A percentile compares a stretch with the other conserved stretches of the same genome.
phyloP scores from a whole-genome alignment of 2,888 invertebrate genomes.

The Heliconius sara region DNA sequence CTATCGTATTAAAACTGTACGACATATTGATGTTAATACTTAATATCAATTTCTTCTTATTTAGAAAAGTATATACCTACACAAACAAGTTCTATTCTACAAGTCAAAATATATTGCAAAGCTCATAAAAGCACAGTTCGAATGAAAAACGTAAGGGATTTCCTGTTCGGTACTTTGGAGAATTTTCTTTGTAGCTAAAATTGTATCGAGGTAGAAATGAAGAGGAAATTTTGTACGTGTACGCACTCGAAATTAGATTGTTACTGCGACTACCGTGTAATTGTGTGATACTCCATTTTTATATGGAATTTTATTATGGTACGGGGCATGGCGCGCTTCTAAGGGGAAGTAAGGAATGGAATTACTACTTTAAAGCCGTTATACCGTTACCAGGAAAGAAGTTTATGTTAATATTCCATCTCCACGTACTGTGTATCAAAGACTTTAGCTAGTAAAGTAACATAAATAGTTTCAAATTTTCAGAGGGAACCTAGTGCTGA shows the following conservation, averaged over 20 bases:
- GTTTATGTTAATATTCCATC: background rate
- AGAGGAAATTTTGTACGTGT: conserved; percentile 25
- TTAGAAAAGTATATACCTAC: background rate
- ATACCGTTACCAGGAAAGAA: background rate
- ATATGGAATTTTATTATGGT: conserved; percentile 1
- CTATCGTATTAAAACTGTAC: too few species aligned
- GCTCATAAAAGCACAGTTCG: background rate
- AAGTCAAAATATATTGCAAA: background rate
- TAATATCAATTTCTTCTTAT: too few species aligned
- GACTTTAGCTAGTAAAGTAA: too few species aligned
- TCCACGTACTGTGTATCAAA: background rate
- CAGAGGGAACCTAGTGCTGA: too few species aligned
- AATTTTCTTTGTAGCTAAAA: conserved; percentile 26
- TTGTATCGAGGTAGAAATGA: background rate
- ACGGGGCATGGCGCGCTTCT: too few species aligned
- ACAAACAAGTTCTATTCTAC: background rate
- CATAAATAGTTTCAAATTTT: too few species aligned
- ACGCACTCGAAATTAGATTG: conserved; percentile 26
- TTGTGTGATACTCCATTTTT: conserved; percentile 17
- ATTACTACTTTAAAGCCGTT: background rate
- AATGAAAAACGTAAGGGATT: conserved; percentile 28
- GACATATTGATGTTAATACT: too few species aligned
- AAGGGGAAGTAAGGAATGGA: background rate
- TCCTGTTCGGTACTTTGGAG: conserved; percentile 5
- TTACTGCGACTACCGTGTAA: conserved; percentile 18